phyloP scores from a whole-genome alignment of 2,888 invertebrate genomes.

The Apodemia mormo region DNA sequence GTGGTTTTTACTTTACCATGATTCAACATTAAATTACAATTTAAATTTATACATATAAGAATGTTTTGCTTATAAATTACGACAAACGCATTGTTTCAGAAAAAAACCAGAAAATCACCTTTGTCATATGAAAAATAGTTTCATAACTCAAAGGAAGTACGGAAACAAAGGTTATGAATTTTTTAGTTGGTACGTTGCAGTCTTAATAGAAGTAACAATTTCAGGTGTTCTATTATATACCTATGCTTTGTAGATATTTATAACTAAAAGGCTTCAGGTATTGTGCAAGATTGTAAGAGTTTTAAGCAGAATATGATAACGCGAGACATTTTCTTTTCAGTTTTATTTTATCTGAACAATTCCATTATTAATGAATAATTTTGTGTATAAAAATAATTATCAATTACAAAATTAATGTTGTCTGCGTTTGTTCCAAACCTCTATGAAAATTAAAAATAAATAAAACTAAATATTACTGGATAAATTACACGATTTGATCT shows the following conservation, averaged over 20 bases:
- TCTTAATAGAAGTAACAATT: constrained; percentile 20
- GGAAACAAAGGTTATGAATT: constrained; percentile 25
- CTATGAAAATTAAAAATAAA: no score
- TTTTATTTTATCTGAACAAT: neutral
- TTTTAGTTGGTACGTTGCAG: constrained; percentile 20
- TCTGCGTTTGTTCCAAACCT: no score
- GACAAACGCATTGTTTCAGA: neutral
- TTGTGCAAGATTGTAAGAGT: neutral
- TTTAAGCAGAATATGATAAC: neutral
- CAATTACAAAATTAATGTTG: no score
- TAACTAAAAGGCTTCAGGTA: neutral
- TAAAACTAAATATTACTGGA: no score
- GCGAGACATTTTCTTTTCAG: no score
- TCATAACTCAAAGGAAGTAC: constrained; percentile 1
- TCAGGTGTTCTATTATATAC: constrained; percentile 14
- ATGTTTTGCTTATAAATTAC: no score
- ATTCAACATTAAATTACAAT: no score
- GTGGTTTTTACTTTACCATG: no score
- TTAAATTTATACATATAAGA: no score
- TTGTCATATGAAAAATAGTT: constrained; percentile 16
- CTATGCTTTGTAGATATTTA: constrained; percentile 5
- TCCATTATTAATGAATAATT: no score
- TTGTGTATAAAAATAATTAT: no score
- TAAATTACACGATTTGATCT: no score
- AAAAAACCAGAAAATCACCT: neutral